phyloP scores from a whole-genome alignment of 2,797 vertebrate species.

The Natrix natrix region DNA sequence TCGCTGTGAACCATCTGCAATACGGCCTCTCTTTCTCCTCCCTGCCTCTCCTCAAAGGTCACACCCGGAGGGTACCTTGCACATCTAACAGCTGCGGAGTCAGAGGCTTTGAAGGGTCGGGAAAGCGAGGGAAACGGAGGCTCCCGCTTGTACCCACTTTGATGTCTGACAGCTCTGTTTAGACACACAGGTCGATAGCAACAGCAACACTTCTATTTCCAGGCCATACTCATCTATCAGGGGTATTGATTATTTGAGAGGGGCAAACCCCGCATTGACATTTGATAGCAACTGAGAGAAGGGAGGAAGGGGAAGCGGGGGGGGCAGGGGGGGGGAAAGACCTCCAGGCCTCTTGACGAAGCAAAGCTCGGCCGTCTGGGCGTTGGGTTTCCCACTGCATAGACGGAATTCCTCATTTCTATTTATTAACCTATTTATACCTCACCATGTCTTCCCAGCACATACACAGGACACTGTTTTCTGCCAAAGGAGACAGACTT shows the following conservation, averaged over 20 bases:
- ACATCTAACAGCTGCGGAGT: fast-evolving
- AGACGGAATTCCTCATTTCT: conserved; percentile 24
- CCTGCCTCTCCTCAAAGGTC: background rate
- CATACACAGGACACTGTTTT: background rate
- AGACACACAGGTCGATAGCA: conserved; percentile 56
- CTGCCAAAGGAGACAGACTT: background rate
- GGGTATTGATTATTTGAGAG: conserved; percentile 61
- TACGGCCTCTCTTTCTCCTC: background rate
- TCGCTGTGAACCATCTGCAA: fast-evolving
- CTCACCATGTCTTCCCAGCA: background rate
- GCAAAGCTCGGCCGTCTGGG: background rate
- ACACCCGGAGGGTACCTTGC: fast-evolving
- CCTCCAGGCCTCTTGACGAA: conserved; percentile 38
- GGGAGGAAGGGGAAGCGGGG: background rate
- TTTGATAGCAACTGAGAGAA: conserved; percentile 48
- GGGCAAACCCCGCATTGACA: conserved; percentile 42
- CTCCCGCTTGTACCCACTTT: conserved; percentile 15
- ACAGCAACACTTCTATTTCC: conserved; percentile 58
- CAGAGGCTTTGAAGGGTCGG: fast-evolving
- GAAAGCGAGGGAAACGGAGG: background rate
- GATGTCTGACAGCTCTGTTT: conserved; percentile 60
- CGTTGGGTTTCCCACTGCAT: conserved; percentile 11
- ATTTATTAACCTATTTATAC: background rate
- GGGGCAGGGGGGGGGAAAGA: no score
- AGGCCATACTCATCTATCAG: conserved; percentile 48